Conservation (phyloP, 2,888 invertebrate species). For the Trilocha varians region DNA sequence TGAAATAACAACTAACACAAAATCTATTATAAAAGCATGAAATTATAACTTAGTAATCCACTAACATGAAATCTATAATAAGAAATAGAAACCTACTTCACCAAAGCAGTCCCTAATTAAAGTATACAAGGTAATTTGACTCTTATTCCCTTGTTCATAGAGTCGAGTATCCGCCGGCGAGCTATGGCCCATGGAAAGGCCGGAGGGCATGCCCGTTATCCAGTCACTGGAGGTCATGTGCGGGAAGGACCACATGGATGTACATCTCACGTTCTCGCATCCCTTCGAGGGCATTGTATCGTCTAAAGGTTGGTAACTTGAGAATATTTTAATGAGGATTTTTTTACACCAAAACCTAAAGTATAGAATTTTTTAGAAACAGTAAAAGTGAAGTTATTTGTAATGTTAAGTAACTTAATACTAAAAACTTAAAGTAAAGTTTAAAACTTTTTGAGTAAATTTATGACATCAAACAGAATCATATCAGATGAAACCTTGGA, state of each 20-base stretch:
- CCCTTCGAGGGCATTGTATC: constrained; percentile 95
- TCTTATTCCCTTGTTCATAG: constrained; percentile 23
- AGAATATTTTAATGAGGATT: too few species aligned
- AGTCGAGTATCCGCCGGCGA: constrained; percentile 75
- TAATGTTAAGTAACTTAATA: too few species aligned
- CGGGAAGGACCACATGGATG: constrained; percentile 96
- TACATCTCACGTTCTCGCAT: constrained; percentile 91
- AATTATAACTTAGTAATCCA: too few species aligned
- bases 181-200: constrained; percentile 90
- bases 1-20: too few species aligned
- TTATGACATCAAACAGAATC: not conserved
- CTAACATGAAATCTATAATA: too few species aligned
- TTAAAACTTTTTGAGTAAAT: not conserved
- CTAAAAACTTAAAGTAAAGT: too few species aligned
- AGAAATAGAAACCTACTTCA: too few species aligned
- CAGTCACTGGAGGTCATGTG: constrained; percentile 95
- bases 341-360: too few species aligned
- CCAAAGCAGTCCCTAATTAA: too few species aligned
- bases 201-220: constrained; percentile 92
- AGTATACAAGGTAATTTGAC: not conserved
- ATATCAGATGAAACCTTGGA: not conserved
- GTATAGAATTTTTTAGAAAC: too few species aligned
- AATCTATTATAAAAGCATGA: too few species aligned
- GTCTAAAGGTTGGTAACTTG: constrained; percentile 81
- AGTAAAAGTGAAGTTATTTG: too few species aligned